phyloP scores from a whole-genome alignment of 92 coral and sea anemone species.

The Ricordea florida region DNA sequence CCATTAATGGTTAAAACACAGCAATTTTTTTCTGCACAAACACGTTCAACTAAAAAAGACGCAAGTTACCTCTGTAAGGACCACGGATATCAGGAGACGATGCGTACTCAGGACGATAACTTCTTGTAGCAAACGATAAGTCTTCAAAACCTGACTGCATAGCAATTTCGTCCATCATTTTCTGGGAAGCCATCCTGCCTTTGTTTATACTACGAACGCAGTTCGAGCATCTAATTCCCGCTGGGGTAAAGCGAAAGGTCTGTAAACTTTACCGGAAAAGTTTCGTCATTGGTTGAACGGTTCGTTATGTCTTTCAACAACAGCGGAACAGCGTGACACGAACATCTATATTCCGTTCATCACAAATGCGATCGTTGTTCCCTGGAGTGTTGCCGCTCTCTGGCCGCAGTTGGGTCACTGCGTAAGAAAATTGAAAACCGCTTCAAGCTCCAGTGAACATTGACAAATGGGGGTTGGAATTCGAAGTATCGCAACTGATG shows the following conservation, averaged over 20 bases:
- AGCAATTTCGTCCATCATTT: conserved; percentile 22
- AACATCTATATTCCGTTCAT: background rate
- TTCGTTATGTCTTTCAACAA: background rate
- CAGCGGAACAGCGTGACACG: conserved; percentile 27
- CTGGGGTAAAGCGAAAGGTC: background rate
- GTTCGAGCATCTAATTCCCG: conserved; percentile 15
- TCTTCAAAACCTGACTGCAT: conserved; percentile 74
- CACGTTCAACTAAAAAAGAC: too few species aligned
- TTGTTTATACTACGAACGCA: conserved; percentile 3
- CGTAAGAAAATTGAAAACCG: too few species aligned
- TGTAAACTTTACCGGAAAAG: background rate
- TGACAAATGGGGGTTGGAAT: conserved; percentile 19
- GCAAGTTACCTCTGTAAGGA: conserved; percentile 62
- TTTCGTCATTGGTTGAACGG: background rate
- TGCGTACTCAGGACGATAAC: conserved; percentile 89
- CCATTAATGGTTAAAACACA: conserved; percentile 17
- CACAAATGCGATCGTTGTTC: too few species aligned
- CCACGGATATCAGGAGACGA: conserved; percentile 69
- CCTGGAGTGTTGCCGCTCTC: too few species aligned
- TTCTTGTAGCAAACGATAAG: conserved; percentile 83
- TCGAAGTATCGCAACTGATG: background rate
- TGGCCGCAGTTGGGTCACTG: too few species aligned
- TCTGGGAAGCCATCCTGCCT: conserved; percentile 28
- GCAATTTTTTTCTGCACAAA: background rate
- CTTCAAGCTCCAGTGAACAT: conserved; percentile 7